Evolutionary conservation across 1,140 invertebrate genomes (phyloP), one percentile per base, ranked within the genome.

Genomic region (Drosophila cardini): DNA sequence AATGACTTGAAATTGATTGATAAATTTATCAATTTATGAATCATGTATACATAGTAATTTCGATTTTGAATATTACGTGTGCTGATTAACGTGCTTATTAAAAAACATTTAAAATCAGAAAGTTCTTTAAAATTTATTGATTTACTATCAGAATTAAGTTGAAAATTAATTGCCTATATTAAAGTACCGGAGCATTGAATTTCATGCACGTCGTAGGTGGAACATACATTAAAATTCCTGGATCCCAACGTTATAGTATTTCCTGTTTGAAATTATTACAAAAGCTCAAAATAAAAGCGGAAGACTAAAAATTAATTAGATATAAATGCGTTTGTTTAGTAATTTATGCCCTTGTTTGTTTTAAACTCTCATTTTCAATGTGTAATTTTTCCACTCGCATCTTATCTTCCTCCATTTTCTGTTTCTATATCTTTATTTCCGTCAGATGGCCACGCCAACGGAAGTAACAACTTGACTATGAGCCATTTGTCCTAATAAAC

Each of bases 401-500:
- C 38, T 4, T 38, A 21, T 46, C 11, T 13, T 9, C 40, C 0
- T 43, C 6, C 13, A 9, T 46, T 45, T 50, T n/a, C 16, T 5
- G 1, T 13, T 26, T 26, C 18, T 4, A 32, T 38, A 6, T 48
- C 3, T 57, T n/a, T 45, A 18, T 16, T 9, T 42, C 45, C 32
- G 40, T 7, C 26, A 11, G 10, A 38, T 1, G 5, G 42, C 7
- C n/a, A 52, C 13, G 26, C 32, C 18, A 50, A 6, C 65, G 81
- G 77, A 80, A 85, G 78, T 69, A 80, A 85, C 78, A 85, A 85
- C 78, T 85, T 78, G 82, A 74, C 63, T 67, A 68, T 69, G 80
- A 67, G 57, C 68, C 72, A 76, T 70, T 84, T 84, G 68, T 74
- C 73, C 73, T 85, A 65, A 85, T 80, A 85, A 85, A 71, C 73